These are phyloP conservation scores for Psylliodes chrysocephalus DNA, from an alignment of 2,888 invertebrate species.

Conservation along the genomic window DNA sequence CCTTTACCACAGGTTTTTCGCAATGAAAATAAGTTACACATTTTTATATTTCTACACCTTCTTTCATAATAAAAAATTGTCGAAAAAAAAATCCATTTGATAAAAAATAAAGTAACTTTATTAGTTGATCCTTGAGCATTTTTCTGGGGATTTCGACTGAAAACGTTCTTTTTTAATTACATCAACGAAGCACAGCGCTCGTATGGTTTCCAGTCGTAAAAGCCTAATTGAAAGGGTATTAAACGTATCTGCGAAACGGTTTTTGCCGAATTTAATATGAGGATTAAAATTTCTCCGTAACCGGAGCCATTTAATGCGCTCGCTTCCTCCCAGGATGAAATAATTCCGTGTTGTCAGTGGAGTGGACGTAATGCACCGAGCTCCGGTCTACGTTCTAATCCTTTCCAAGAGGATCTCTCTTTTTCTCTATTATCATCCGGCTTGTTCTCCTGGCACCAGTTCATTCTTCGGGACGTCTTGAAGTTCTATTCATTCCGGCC, in stretches of 20 bases:
- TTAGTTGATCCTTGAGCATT: constrained; percentile 13
- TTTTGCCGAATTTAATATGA: constrained; percentile 49
- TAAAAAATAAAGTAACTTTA: not conserved
- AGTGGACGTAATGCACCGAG: constrained; percentile 49
- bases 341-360: constrained; percentile 52
- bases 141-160: constrained; percentile 13
- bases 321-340: constrained; percentile 46
- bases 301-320: constrained; percentile 49
- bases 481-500: constrained; percentile 19
- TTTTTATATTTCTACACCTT: too few relatives aligned
- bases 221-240: constrained; percentile 48
- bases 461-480: constrained; percentile 24
- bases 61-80: too few relatives aligned
- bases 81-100: too few relatives aligned
- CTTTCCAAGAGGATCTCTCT: constrained; percentile 41
- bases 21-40: too few relatives aligned
- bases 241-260: constrained; percentile 42
- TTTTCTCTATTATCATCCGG: constrained; percentile 25
- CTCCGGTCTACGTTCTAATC: constrained; percentile 46
- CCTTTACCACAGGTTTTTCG: too few relatives aligned
- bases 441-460: constrained; percentile 24
- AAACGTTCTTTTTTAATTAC: constrained; percentile 30
- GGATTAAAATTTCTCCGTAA: constrained; percentile 53
- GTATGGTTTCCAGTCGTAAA: constrained; percentile 35
- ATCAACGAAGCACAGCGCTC: constrained; percentile 16